Conservation (phyloP, 2,888 invertebrate species). For the Saturnia japonica region DNA sequence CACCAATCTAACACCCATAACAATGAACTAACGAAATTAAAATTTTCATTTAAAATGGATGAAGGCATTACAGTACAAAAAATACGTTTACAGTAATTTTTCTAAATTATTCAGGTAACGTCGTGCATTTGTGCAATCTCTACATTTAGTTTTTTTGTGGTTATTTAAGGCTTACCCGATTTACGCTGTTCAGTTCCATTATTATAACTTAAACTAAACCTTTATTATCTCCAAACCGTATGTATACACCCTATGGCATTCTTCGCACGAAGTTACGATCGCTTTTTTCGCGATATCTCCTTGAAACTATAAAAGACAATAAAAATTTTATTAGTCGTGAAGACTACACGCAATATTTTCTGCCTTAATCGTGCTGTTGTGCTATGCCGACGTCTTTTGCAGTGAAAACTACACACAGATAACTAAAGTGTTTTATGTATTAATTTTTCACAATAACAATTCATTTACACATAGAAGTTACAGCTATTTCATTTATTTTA, state of each 20-base stretch:
- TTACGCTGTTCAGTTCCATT: slow-evolving; percentile 69
- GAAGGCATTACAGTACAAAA: slow-evolving; percentile 4
- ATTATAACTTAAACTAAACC: slow-evolving; percentile 47
- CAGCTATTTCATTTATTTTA: background rate
- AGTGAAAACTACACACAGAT: slow-evolving; percentile 38
- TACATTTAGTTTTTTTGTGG: slow-evolving; percentile 45
- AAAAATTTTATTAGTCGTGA: slow-evolving; percentile 61
- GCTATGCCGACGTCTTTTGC: slow-evolving; percentile 50
- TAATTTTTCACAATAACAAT: background rate
- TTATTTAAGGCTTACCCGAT: slow-evolving; percentile 70
- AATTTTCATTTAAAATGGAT: slow-evolving; percentile 31
- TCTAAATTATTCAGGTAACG: background rate
- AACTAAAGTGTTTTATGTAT: slow-evolving; percentile 5
- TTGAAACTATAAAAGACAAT: slow-evolving; percentile 78
- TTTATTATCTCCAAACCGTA: slow-evolving; percentile 51
- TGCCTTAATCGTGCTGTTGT: slow-evolving; percentile 56
- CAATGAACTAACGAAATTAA: slow-evolving; percentile 37
- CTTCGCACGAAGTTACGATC: slow-evolving; percentile 62
- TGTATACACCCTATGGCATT: slow-evolving; percentile 63
- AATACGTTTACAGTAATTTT: background rate
- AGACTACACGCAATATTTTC: slow-evolving; percentile 48
- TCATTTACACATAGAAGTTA: background rate
- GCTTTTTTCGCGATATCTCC: slow-evolving; percentile 69
- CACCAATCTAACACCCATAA: slow-evolving; percentile 34
- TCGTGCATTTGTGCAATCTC: slow-evolving; percentile 23